phyloP scores from a whole-genome alignment of 2,113 vertebrate genomes.

The Nesoenas mayeri region DNA sequence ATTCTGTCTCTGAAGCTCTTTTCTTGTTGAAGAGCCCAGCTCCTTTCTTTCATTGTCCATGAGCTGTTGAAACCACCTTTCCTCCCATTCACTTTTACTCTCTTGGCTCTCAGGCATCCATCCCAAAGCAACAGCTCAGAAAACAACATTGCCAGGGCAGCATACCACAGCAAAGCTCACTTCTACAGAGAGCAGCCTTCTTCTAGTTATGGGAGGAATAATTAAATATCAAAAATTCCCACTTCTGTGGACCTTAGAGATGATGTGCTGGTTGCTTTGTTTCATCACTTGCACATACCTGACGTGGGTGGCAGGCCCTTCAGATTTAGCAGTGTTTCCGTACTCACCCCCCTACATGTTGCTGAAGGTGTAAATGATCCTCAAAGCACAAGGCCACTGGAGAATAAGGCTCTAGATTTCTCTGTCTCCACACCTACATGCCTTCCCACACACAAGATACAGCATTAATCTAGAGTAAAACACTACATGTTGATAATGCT shows the following conservation, averaged over 20 bases:
- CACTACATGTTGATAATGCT: conserved; percentile 35
- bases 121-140: background rate
- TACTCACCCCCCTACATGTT: conserved; percentile 20
- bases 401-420: conserved; percentile 57
- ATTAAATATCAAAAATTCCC: background rate
- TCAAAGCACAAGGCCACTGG: conserved; percentile 47
- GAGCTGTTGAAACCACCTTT: background rate
- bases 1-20: background rate
- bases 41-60: background rate
- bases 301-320: conserved; percentile 18
- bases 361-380: conserved; percentile 54
- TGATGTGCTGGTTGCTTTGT: background rate
- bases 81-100: background rate
- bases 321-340: conserved; percentile 61
- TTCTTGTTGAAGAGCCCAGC: background rate
- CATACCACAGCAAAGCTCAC: background rate
- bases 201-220: background rate
- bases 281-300: conserved; percentile 27
- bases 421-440: conserved; percentile 57
- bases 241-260: background rate
- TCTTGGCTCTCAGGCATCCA: background rate
- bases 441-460: conserved; percentile 48
- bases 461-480: conserved; percentile 53
- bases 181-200: background rate
- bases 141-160: background rate